A percentile compares a stretch with the other conserved stretches of the same genome.
phyloP scores from a whole-genome alignment of 2,888 invertebrate species.

The Euproctis similis region DNA sequence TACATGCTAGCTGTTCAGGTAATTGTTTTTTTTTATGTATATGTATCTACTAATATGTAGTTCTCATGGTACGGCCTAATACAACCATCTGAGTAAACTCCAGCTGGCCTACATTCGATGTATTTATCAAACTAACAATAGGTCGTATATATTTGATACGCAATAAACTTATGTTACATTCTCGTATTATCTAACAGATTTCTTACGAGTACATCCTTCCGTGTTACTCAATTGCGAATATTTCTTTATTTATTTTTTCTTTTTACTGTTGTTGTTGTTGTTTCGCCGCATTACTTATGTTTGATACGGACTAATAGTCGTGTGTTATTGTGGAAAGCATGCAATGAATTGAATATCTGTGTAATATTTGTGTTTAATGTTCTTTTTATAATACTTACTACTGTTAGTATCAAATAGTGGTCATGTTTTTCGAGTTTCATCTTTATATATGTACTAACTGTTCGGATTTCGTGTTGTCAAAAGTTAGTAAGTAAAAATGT shows the following conservation, averaged over 20 bases:
- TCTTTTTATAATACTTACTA: too few relatives aligned
- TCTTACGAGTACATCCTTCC: slow-evolving; percentile 24
- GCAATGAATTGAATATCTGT: slow-evolving; percentile 1
- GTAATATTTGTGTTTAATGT: background rate
- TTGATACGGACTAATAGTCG: slow-evolving; percentile 6
- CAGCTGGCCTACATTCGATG: background rate
- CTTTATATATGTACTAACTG: too few relatives aligned
- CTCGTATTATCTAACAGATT: slow-evolving; percentile 18
- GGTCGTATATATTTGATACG: slow-evolving; percentile 2
- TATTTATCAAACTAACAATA: slow-evolving; percentile 4
- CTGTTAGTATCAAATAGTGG: too few relatives aligned
- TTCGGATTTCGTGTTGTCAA: too few relatives aligned
- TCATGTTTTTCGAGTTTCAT: too few relatives aligned
- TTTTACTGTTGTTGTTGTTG: too few relatives aligned
- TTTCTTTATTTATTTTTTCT: slow-evolving; percentile 19
- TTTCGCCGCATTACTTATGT: slow-evolving; percentile 1
- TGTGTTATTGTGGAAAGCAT: slow-evolving; percentile 3
- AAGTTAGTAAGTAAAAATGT: too few relatives aligned
- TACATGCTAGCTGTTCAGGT: too few relatives aligned
- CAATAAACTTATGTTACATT: slow-evolving; percentile 1
- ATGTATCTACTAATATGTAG: too few relatives aligned
- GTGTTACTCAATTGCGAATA: slow-evolving; percentile 15
- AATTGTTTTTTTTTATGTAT: too few relatives aligned
- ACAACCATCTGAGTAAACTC: slow-evolving; percentile 1
- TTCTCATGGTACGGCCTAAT: too few relatives aligned